Percentiles rank a stretch among this genome's conserved stretches.
These are phyloP conservation scores for Tokudaia muenninki DNA, from an alignment of 2,797 vertebrate genomes.

Conservation along the genomic window DNA sequence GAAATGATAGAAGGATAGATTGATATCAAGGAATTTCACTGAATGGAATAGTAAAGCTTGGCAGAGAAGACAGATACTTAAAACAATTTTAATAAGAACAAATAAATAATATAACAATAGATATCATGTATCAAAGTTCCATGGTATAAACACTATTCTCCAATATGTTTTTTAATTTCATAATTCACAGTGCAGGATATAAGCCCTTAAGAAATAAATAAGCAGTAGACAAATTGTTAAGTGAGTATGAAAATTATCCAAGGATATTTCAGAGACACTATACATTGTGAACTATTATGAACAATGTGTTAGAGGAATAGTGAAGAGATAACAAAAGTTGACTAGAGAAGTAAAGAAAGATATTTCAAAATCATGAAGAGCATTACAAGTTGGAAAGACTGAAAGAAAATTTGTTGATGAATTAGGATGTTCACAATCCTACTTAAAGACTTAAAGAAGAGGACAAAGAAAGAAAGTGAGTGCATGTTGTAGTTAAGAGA, in stretches of 20 bases:
- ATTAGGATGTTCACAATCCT: not conserved
- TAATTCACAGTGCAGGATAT: not conserved
- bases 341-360: not conserved
- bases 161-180: not conserved
- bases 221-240: not conserved
- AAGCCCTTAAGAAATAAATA: constrained; percentile 2
- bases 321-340: not conserved
- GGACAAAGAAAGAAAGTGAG: not conserved
- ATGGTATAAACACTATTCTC: not conserved
- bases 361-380: constrained; percentile 1
- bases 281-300: not conserved
- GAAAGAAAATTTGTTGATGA: not conserved
- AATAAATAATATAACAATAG: constrained; percentile 31
- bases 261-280: constrained; percentile 3
- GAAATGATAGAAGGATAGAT: not conserved
- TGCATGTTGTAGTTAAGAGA: not conserved
- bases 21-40: constrained; percentile 26
- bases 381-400: not conserved
- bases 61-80: not conserved
- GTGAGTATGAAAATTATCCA: not conserved
- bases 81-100: not conserved
- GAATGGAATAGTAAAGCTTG: not conserved
- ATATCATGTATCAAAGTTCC: not conserved
- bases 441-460: not conserved
- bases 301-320: not conserved